These are phyloP conservation scores for Folsomia manolachei DNA, from an alignment of 2,888 invertebrate genomes.

Conservation along the genomic window DNA sequence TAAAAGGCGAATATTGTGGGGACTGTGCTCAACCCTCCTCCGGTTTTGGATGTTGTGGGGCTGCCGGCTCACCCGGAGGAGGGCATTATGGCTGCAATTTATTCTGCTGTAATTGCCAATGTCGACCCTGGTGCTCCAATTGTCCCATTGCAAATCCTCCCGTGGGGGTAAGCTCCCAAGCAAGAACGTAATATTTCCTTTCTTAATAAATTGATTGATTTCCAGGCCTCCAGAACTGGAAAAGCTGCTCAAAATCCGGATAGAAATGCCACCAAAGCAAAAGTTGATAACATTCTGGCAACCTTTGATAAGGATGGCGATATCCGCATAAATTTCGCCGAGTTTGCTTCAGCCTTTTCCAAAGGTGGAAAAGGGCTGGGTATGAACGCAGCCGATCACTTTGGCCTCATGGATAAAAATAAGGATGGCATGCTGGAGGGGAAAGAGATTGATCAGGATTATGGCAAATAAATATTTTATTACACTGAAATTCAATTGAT, in stretches of 20 bases:
- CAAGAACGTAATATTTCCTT: no score
- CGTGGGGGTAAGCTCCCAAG: no score
- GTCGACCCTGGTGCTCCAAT: neutral
- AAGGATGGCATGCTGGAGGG: neutral
- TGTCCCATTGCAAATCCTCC: neutral
- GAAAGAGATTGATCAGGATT: neutral
- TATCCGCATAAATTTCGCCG: no score
- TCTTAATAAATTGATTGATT: no score
- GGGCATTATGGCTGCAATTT: neutral
- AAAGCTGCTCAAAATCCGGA: no score
- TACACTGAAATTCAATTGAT: neutral
- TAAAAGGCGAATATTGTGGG: neutral
- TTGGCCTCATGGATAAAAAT: neutral
- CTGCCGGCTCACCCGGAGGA: neutral
- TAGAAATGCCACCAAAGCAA: no score
- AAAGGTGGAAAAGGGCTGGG: no score
- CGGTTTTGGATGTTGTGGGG: neutral
- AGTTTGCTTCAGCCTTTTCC: no score
- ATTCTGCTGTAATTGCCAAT: neutral
- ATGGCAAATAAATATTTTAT: neutral
- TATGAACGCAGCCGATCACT: neutral
- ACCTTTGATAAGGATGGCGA: no score
- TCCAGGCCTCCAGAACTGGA: no score
- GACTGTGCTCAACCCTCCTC: neutral
- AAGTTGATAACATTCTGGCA: no score